Evolutionary conservation across 2,113 vertebrate genomes (phyloP).

Genomic region (Promerops cafer): DNA sequence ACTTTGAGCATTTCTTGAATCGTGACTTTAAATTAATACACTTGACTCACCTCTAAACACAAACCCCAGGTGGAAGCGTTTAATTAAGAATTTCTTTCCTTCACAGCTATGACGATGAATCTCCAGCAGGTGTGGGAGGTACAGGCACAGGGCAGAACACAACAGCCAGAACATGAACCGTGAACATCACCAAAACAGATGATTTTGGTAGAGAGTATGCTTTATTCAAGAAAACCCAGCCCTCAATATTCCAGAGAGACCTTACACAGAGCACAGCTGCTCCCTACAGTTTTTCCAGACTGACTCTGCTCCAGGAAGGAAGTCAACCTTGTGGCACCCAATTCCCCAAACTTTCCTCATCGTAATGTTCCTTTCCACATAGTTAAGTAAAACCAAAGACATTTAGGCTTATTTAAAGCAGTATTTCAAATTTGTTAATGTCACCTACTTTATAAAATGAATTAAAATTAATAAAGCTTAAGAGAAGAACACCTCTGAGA

Average conservation of each 20-base stretch:
- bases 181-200: background rate
- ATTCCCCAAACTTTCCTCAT: background rate
- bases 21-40: background rate
- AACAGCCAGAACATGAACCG: no score
- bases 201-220: fast-evolving
- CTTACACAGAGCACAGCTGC: no score
- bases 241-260: no score
- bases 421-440: background rate
- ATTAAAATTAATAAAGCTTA: background rate
- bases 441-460: background rate
- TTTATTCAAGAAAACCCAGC: background rate
- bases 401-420: background rate
- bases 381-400: background rate
- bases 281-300: background rate
- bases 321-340: background rate
- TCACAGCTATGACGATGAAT: no score
- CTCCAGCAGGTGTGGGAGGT: background rate
- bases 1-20: background rate
- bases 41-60: background rate
- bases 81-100: background rate
- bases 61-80: background rate
- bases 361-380: background rate
- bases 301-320: background rate
- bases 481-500: background rate
- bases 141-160: background rate